Evolutionary conservation across 2,113 vertebrate species (phyloP).

Genomic region (Cryptotis parvus): DNA sequence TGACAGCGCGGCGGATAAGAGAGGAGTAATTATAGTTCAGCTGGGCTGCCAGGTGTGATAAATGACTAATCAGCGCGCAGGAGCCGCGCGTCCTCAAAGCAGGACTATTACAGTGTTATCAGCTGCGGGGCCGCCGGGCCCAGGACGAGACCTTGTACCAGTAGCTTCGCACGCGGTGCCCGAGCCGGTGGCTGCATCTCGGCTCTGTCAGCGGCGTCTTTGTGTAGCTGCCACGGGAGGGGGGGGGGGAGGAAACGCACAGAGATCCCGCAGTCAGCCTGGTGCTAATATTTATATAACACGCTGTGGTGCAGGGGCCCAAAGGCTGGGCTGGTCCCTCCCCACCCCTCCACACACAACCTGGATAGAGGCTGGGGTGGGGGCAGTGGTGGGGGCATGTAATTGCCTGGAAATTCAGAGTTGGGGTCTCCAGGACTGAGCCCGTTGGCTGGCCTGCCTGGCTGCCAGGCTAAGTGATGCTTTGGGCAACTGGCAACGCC

Average conservation of each 20-base stretch:
- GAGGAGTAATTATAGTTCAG: constrained; percentile 99
- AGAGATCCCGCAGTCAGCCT: neutral
- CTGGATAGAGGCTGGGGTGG: neutral
- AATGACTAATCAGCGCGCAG: constrained; percentile 99
- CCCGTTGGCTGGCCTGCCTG: no score
- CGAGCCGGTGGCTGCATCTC: constrained; percentile 68
- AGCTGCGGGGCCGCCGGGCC: constrained; percentile 90
- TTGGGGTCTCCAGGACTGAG: rapidly evolving
- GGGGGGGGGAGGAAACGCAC: neutral
- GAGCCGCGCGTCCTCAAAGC: constrained; percentile 97
- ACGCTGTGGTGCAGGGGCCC: neutral
- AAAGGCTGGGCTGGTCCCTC: neutral
- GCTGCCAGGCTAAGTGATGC: neutral
- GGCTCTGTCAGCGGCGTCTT: constrained; percentile 76
- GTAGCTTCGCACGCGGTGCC: constrained; percentile 82
- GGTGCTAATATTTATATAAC: constrained; percentile 55
- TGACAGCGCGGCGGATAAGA: constrained; percentile 99
- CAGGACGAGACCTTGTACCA: constrained; percentile 90
- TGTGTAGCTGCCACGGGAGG: constrained; percentile 84
- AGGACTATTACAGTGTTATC: constrained; percentile 99
- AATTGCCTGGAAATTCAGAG: no score
- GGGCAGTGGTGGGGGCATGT: neutral
- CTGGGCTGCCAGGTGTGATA: constrained; percentile 99
- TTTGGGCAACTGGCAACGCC: neutral
- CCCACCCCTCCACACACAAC: no score